These are phyloP conservation scores for Etheostoma perlongum DNA, from an alignment of 2,797 vertebrate genomes.

Conservation along the genomic window DNA sequence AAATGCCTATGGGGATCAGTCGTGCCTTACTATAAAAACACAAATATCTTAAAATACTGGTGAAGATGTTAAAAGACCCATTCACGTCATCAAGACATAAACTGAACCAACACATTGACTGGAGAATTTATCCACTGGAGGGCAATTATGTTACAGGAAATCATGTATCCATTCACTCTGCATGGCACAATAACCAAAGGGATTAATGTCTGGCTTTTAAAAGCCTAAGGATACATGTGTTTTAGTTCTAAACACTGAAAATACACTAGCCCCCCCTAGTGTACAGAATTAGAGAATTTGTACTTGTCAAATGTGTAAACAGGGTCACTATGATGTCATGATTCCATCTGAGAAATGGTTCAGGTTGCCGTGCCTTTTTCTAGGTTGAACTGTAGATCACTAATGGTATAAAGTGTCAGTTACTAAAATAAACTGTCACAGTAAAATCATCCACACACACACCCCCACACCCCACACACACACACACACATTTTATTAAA, in stretches of 20 bases:
- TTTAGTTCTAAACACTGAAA: constrained; percentile 10
- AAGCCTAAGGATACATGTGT: constrained; percentile 9
- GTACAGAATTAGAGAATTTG: constrained; percentile 21
- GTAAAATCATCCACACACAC: neutral
- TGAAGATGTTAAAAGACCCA: constrained; percentile 15
- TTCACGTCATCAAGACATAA: constrained; percentile 33
- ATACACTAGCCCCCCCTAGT: constrained; percentile 78
- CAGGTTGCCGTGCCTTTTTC: constrained; percentile 29
- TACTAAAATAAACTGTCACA: constrained; percentile 18
- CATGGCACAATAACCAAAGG: constrained; percentile 39
- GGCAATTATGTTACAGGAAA: constrained; percentile 27
- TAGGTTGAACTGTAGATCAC: constrained; percentile 7
- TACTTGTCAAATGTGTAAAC: constrained; percentile 1
- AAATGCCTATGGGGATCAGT: constrained; percentile 9
- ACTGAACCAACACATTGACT: constrained; percentile 30
- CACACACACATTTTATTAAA: constrained; percentile 47
- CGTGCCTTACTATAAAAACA: constrained; percentile 13
- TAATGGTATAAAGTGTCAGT: constrained; percentile 15
- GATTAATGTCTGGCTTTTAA: constrained; percentile 38
- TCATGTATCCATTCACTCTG: constrained; percentile 42
- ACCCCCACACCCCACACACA: no score
- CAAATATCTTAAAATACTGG: constrained; percentile 11
- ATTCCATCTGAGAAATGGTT: constrained; percentile 7
- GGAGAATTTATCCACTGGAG: constrained; percentile 15
- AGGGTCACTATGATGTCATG: constrained; percentile 31